These are phyloP conservation scores for Heliangelus exortis DNA, from an alignment of 2,797 vertebrate species.

Conservation along the genomic window DNA sequence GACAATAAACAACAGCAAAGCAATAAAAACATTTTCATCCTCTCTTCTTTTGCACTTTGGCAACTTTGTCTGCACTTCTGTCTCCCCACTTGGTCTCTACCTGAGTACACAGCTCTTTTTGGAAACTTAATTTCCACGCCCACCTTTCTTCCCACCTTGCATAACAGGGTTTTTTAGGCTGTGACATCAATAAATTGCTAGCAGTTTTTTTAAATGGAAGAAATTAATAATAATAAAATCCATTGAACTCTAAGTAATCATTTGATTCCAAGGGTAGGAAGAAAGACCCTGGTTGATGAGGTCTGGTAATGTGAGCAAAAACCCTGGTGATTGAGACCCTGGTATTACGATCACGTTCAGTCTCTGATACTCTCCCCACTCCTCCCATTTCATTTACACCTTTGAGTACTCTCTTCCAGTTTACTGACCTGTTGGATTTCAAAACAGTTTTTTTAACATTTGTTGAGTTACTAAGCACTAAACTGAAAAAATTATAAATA, in stretches of 20 bases:
- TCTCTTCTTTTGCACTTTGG: not conserved
- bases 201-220: not conserved
- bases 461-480: not conserved
- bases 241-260: not conserved
- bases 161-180: not conserved
- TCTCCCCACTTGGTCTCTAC: not conserved
- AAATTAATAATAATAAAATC: not conserved
- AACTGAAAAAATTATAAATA: not conserved
- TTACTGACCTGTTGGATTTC: not conserved
- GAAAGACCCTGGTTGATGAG: not conserved
- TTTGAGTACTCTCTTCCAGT: not conserved
- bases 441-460: not conserved
- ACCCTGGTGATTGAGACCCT: not conserved
- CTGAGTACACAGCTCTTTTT: not conserved
- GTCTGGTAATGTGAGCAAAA: not conserved
- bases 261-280: not conserved
- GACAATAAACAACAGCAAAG: not conserved
- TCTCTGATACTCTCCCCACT: no score
- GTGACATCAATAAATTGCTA: not conserved
- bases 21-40: not conserved
- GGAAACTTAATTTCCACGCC: accelerated
- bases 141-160: not conserved
- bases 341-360: not conserved
- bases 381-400: not conserved
- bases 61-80: not conserved